Percentiles rank a stretch among this genome's conserved stretches.
Evolutionary conservation across 1,140 invertebrate species (phyloP).

Genomic region (Brachionus calyciflorus): DNA sequence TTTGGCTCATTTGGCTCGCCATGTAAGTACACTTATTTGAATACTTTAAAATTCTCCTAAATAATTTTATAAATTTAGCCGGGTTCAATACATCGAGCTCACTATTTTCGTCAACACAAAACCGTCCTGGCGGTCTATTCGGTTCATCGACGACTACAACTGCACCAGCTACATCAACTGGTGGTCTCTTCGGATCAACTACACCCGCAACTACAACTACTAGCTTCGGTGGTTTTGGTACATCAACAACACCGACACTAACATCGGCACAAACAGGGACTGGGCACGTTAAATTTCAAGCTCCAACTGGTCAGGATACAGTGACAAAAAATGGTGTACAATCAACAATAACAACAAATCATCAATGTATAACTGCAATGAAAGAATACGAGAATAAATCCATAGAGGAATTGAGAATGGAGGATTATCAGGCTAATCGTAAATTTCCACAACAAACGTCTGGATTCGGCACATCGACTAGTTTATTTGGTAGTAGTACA

Average conservation of each 20-base stretch:
- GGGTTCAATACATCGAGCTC: constrained; percentile 14
- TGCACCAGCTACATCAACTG: constrained; percentile 45
- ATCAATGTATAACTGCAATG: too few relatives aligned
- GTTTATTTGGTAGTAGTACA: background rate
- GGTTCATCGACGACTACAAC: constrained; percentile 30
- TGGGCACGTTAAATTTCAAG: too few relatives aligned
- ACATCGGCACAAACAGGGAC: constrained; percentile 63
- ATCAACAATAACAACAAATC: background rate
- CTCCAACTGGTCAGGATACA: constrained; percentile 88
- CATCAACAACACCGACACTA: background rate
- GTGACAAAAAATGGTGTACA: constrained; percentile 73
- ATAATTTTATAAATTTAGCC: too few relatives aligned
- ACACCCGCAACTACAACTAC: constrained; percentile 50
- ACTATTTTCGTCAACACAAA: constrained; percentile 6
- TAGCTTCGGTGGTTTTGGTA: background rate
- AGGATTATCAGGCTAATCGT: background rate
- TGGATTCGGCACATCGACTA: constrained; percentile 17
- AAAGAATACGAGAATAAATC: too few relatives aligned
- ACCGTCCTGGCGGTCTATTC: constrained; percentile 18
- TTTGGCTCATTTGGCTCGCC: too few relatives aligned
- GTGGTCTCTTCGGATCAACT: constrained; percentile 46
- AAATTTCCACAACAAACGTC: background rate
- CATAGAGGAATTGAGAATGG: too few relatives aligned
- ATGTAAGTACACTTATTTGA: too few relatives aligned
- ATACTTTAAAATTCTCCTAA: too few relatives aligned